Conservation (phyloP, 2,113 vertebrate genomes). For the Apteryx mantelli region DNA sequence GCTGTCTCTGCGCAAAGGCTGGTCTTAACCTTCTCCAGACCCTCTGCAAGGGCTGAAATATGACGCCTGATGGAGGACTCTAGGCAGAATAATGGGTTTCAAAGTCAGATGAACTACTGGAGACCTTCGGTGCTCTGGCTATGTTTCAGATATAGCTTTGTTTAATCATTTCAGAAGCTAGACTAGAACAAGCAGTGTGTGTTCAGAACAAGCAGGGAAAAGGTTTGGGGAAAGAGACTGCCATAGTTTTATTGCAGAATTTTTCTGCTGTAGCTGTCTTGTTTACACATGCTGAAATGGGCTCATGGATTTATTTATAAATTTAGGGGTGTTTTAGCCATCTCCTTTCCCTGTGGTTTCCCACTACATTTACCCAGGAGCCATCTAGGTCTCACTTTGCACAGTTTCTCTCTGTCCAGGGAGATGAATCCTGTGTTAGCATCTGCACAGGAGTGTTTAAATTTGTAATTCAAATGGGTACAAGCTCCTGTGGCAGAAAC, state of each 20-base stretch:
- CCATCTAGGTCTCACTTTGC: background rate
- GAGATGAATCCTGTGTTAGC: conserved; percentile 4
- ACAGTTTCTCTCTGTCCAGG: background rate
- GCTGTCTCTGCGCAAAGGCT: background rate
- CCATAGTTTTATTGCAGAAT: background rate
- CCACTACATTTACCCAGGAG: background rate
- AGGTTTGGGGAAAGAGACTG: background rate
- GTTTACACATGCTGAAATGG: background rate
- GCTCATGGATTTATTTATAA: background rate
- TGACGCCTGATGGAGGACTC: background rate
- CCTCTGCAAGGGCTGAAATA: background rate
- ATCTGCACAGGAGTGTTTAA: conserved; percentile 19
- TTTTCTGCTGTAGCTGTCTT: background rate
- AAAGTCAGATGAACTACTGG: background rate
- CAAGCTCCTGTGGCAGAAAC: conserved; percentile 10
- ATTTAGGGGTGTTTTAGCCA: background rate
- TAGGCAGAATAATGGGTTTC: background rate
- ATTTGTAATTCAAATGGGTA: conserved; percentile 30
- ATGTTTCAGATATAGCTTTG: background rate
- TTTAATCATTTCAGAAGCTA: background rate
- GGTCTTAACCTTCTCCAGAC: background rate
- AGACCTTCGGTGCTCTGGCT: background rate
- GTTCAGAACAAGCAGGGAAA: background rate
- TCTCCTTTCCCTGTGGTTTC: background rate
- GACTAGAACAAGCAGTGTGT: background rate